These are phyloP conservation scores for Tetragonula carbonaria DNA, from an alignment of 2,888 invertebrate genomes.

Conservation along the genomic window DNA sequence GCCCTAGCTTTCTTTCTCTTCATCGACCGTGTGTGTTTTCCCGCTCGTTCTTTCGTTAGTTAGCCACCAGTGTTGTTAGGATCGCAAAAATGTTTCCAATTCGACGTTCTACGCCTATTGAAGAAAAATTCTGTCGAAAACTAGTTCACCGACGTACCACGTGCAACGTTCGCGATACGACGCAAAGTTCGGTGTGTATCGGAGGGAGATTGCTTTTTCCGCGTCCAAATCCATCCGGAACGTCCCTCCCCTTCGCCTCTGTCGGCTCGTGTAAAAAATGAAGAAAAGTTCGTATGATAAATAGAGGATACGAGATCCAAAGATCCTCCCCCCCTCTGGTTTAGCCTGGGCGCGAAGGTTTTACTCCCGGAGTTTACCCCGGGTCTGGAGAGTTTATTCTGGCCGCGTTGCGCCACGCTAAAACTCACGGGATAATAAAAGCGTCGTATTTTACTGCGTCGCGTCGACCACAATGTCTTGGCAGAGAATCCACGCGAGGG, in stretches of 20 bases:
- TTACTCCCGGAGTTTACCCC: slow-evolving; percentile 59
- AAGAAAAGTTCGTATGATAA: slow-evolving; percentile 59
- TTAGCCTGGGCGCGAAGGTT: slow-evolving; percentile 59
- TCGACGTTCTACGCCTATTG: slow-evolving; percentile 5
- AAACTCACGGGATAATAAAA: slow-evolving; percentile 79
- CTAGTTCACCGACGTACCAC: too few species aligned
- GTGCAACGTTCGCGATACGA: too few species aligned
- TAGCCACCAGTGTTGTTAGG: neutral
- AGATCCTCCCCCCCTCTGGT: slow-evolving; percentile 57
- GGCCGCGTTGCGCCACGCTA: slow-evolving; percentile 63
- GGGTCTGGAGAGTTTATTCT: slow-evolving; percentile 69
- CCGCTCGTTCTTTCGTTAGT: neutral
- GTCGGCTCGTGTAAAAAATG: slow-evolving; percentile 48
- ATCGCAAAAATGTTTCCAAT: slow-evolving; percentile 9
- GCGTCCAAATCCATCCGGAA: slow-evolving; percentile 28
- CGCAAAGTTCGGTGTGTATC: too few species aligned
- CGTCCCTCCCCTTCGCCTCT: neutral
- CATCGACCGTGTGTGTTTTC: neutral
- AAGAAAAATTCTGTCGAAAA: too few species aligned
- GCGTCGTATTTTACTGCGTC: slow-evolving; percentile 75
- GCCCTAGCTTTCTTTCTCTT: neutral
- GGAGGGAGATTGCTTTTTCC: neutral
- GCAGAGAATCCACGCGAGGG: slow-evolving; percentile 72
- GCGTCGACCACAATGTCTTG: slow-evolving; percentile 75
- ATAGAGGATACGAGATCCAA: slow-evolving; percentile 59